phyloP scores from a whole-genome alignment of 2,888 invertebrate species.

The Brenthis daphne region DNA sequence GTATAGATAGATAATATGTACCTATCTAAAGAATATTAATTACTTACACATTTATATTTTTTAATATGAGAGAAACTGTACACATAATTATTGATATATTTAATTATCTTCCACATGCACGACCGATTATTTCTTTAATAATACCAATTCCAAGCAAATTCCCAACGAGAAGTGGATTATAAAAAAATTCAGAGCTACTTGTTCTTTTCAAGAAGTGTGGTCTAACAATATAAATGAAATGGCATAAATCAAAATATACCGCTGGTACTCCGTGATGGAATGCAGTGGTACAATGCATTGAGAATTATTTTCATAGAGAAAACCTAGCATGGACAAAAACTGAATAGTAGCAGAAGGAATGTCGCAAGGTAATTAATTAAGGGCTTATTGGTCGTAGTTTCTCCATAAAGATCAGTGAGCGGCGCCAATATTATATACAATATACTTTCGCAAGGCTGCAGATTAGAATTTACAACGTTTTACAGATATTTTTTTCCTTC shows the following conservation, averaged over 20 bases:
- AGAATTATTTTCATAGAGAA: constrained; percentile 48
- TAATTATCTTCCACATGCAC: too few species aligned
- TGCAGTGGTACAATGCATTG: constrained; percentile 49
- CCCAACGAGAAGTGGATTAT: too few species aligned
- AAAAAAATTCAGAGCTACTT: too few species aligned
- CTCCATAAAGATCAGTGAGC: constrained; percentile 53
- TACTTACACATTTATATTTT: too few species aligned
- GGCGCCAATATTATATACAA: constrained; percentile 29
- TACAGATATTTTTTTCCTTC: not conserved
- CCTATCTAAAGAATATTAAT: too few species aligned
- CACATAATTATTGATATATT: too few species aligned
- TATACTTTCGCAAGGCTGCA: constrained; percentile 29
- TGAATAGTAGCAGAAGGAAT: constrained; percentile 49
- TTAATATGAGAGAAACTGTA: too few species aligned
- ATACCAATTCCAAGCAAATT: too few species aligned
- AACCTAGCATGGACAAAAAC: constrained; percentile 51
- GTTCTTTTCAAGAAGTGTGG: not conserved
- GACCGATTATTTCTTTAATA: too few species aligned
- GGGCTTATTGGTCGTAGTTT: constrained; percentile 64
- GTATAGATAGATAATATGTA: too few species aligned
- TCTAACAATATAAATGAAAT: constrained; percentile 26
- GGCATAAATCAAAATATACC: constrained; percentile 45
- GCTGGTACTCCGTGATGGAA: constrained; percentile 44
- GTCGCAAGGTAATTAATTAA: constrained; percentile 68
- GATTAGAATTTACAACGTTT: constrained; percentile 13